Evolutionary conservation across 1,140 invertebrate genomes (phyloP), one percentile per base, ranked within the genome.

Genomic region (Apocrypta bakeri): DNA sequence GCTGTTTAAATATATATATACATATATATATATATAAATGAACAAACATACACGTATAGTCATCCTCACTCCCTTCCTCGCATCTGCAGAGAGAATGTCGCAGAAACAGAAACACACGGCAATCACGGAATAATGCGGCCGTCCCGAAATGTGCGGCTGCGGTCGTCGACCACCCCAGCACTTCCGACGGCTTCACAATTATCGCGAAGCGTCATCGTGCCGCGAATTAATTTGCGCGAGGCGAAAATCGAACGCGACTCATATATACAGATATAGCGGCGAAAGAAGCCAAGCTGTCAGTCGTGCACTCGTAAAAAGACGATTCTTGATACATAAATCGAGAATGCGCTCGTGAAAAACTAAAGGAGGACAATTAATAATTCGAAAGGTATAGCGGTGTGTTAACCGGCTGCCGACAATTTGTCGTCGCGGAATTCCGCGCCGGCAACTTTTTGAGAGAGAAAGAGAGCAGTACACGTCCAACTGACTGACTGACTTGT

Each of bases 81-180:
- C 75, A 11, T 29, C 21, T 12, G 33, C 29, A 66, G 21, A 71
- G 9, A 66, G 21, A 71, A 2, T 17, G 9, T 21, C 73, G 75
- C 29, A 29, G 85, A 86, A 84, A 85, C 84, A 79, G 84, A 79
- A 82, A 48, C 83, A 83, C 74, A 81, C 83, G 88, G 84, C 89
- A 91, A 90, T 91, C 89, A 89, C 88, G 88, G 79, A 90, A 91
- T 90, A 91, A 90, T 89, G 90, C 87, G 89, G 86, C 85, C 86
- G 85, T 87, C 85, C 83, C 88, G 88, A 91, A 91, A 91, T 91
- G 89, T 88, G 90, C 86, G 89, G 85, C 87, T 91, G 90, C 83
- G 90, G 90, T 91, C 87, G 88, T 85, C 85, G 72, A 83, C 84
- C 37, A 76, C 33, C 80, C 77, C 79, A 83, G 71, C 79, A 83